These are phyloP conservation scores for Todiramphus saurophagus DNA, from an alignment of 2,113 vertebrate genomes.

Conservation along the genomic window DNA sequence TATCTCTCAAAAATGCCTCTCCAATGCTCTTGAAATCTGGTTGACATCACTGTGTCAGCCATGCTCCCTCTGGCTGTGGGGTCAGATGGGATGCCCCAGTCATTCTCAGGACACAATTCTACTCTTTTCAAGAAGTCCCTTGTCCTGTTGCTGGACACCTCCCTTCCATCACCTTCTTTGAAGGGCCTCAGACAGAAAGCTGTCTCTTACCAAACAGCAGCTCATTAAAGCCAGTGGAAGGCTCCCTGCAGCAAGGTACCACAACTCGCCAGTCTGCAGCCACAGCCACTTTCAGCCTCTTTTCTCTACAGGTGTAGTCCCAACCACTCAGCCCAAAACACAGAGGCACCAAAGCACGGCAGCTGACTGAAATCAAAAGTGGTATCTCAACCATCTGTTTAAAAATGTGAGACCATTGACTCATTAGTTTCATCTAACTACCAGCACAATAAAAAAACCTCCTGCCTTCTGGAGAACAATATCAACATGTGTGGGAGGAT, in stretches of 20 bases:
- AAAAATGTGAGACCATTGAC: slow-evolving; percentile 63
- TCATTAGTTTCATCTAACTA: slow-evolving; percentile 59
- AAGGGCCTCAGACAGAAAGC: not conserved
- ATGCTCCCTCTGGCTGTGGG: not conserved
- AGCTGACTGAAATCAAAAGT: slow-evolving; percentile 57
- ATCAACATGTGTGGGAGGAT: slow-evolving; percentile 55
- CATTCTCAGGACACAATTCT: not conserved
- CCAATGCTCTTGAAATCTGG: not conserved
- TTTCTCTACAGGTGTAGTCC: slow-evolving; percentile 2
- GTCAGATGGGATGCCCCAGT: not conserved
- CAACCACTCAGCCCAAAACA: not conserved
- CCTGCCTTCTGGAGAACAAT: slow-evolving; percentile 60
- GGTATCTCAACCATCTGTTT: slow-evolving; percentile 59
- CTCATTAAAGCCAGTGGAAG: not conserved
- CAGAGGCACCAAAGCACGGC: not conserved
- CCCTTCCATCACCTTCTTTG: not conserved
- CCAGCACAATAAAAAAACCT: slow-evolving; percentile 34
- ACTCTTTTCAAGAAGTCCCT: not conserved
- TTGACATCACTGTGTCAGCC: not conserved
- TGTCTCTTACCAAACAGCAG: not conserved
- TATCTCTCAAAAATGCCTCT: not conserved
- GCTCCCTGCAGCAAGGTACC: not conserved
- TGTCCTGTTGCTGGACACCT: not conserved
- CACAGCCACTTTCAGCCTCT: not conserved
- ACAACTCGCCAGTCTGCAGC: not conserved